phyloP scores from a whole-genome alignment of 2,797 vertebrate species.

The Phyllotis vaccarum region DNA sequence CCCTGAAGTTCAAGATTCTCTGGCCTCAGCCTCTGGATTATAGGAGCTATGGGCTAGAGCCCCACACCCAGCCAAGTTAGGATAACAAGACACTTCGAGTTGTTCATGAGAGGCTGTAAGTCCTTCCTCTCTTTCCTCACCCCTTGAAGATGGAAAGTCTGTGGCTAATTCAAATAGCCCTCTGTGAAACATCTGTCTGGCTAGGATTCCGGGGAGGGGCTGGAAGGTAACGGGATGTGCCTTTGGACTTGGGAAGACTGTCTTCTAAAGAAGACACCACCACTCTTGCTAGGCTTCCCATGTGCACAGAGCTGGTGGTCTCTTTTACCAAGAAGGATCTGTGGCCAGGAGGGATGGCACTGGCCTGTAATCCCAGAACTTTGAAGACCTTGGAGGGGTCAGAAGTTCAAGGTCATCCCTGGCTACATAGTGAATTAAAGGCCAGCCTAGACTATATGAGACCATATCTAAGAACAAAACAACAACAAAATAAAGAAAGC shows the following conservation, averaged over 20 bases:
- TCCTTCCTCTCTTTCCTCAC: background rate
- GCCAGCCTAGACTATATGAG: background rate
- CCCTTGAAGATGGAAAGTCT: background rate
- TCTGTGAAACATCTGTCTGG: background rate
- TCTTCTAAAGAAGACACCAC: background rate
- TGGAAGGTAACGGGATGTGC: background rate
- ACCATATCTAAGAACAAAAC: background rate
- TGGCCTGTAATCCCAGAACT: background rate
- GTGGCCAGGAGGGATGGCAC: background rate
- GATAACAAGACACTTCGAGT: background rate
- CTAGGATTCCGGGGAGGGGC: background rate
- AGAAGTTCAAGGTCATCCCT: background rate
- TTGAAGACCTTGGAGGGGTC: background rate
- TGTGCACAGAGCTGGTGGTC: background rate
- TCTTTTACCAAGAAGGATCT: background rate
- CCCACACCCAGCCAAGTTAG: background rate
- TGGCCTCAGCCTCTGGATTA: background rate
- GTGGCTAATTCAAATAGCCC: background rate
- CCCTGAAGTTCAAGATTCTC: background rate
- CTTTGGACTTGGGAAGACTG: background rate
- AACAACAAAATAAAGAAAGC: background rate
- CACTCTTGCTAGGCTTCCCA: background rate
- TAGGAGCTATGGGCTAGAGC: background rate
- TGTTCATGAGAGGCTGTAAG: background rate
- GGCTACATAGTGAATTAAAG: background rate